Conservation (phyloP, 2,797 vertebrate species). For the Brachyrhaphis roseni region DNA sequence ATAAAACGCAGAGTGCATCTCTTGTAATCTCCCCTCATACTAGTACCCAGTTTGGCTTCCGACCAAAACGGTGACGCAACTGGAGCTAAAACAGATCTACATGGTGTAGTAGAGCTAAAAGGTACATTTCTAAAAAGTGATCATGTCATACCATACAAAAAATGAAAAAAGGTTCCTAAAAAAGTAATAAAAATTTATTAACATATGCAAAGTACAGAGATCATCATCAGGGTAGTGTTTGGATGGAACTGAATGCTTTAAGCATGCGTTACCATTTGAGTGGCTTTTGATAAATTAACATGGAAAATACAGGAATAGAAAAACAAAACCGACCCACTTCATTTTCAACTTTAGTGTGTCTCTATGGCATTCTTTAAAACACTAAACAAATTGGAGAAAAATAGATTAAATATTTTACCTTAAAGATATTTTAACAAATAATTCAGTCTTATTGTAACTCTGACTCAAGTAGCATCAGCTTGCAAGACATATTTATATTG, state of each 20-base stretch:
- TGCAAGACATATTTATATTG: slow-evolving; percentile 17
- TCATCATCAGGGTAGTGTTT: slow-evolving; percentile 22
- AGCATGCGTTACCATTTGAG: slow-evolving; percentile 37
- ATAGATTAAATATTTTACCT: neutral
- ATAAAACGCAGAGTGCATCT: slow-evolving; percentile 38
- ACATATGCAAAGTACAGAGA: slow-evolving; percentile 66
- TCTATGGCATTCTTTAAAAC: neutral
- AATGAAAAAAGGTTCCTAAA: slow-evolving; percentile 39
- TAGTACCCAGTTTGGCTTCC: slow-evolving; percentile 6
- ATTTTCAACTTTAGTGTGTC: neutral
- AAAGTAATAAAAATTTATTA: slow-evolving; percentile 69
- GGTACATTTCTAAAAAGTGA: neutral
- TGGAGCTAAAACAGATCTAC: slow-evolving; percentile 9
- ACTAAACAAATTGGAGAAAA: neutral
- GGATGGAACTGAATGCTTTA: slow-evolving; percentile 10
- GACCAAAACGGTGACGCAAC: slow-evolving; percentile 42
- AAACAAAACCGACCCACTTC: neutral
- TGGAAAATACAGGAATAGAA: neutral
- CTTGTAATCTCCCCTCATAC: slow-evolving; percentile 37
- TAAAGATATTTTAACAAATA: slow-evolving; percentile 12
- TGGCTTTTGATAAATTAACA: slow-evolving; percentile 1
- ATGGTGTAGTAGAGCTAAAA: neutral
- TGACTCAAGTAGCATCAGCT: slow-evolving; percentile 27
- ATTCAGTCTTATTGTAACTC: slow-evolving; percentile 36
- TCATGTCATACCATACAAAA: neutral